Evolutionary conservation across 2,113 vertebrate genomes (phyloP).

Genomic region (Zosterops hypoxanthus): DNA sequence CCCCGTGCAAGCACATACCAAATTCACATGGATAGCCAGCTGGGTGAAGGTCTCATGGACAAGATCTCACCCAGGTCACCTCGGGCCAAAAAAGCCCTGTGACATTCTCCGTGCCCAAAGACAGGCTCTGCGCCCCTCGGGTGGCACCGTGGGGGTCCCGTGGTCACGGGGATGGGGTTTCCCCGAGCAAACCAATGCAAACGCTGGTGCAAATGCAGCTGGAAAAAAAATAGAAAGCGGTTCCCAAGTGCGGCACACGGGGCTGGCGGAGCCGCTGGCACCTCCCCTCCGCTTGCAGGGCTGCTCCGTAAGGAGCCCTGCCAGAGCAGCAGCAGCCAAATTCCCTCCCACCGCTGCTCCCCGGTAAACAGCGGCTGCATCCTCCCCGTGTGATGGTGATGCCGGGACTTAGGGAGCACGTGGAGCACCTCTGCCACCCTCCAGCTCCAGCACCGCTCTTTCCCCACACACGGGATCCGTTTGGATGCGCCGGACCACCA

Average conservation of each 20-base stretch:
- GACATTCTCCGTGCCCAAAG: not conserved
- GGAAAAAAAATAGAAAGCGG: not conserved
- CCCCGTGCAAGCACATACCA: rapidly evolving
- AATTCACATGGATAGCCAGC: rapidly evolving
- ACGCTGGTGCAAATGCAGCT: not conserved
- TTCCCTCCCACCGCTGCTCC: constrained; percentile 21
- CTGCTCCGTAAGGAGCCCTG: constrained; percentile 15
- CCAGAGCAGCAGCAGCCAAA: constrained; percentile 36
- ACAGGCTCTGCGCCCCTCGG: not conserved
- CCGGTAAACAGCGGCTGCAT: not conserved
- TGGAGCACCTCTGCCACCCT: not conserved
- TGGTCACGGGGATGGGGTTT: not conserved
- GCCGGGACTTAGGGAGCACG: not conserved
- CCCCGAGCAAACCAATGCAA: not conserved
- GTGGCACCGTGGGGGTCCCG: not conserved
- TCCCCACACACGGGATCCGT: not conserved
- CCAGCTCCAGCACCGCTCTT: rapidly evolving
- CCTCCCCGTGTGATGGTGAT: not conserved
- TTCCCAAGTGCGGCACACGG: constrained; percentile 41
- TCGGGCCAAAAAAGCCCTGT: not conserved
- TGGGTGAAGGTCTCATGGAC: rapidly evolving
- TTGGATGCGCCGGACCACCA: rapidly evolving
- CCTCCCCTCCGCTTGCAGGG: constrained; percentile 55
- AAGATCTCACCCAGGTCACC: not conserved
- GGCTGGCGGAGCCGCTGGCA: constrained; percentile 42